Conservation (phyloP, 2,888 invertebrate genomes). For the Maniola hyperantus region DNA sequence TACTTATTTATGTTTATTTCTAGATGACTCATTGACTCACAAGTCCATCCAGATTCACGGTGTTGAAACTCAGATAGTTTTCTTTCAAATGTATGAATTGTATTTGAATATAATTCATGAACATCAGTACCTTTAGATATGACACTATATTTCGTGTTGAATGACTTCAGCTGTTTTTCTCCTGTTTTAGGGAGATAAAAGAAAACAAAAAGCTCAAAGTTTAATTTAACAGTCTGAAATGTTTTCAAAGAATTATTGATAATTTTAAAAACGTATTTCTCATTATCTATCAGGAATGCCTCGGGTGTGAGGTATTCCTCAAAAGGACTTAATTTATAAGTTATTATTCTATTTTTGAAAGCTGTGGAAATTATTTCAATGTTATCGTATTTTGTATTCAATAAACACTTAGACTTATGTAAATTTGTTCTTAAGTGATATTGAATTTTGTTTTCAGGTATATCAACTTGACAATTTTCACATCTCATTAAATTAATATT, state of each 20-base stretch:
- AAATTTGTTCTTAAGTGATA: conserved; percentile 6
- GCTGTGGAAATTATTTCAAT: conserved; percentile 34
- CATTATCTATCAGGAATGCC: conserved; percentile 23
- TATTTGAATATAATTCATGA: conserved; percentile 2
- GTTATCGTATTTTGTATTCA: conserved; percentile 18
- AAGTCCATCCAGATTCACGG: conserved; percentile 35
- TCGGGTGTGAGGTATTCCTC: conserved; percentile 23
- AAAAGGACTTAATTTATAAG: conserved; percentile 32
- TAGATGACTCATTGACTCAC: conserved; percentile 24
- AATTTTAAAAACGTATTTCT: conserved; percentile 17
- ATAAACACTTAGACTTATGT: conserved; percentile 3
- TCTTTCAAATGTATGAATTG: conserved; percentile 9
- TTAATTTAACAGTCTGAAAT: conserved; percentile 28
- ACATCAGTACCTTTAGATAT: conserved; percentile 1
- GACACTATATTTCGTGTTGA: conserved; percentile 25
- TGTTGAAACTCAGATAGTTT: conserved; percentile 31
- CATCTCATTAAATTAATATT: neutral
- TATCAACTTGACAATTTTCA: neutral
- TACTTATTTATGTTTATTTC: conserved; percentile 36
- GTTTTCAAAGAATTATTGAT: conserved; percentile 24
- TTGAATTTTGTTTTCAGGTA: neutral
- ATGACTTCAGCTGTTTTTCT: conserved; percentile 31
- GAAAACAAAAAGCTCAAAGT: conserved; percentile 31
- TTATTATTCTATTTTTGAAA: conserved; percentile 38
- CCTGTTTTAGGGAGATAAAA: conserved; percentile 17